These are phyloP conservation scores for Excalfactoria chinensis DNA, from an alignment of 2,113 vertebrate species.

Conservation along the genomic window DNA sequence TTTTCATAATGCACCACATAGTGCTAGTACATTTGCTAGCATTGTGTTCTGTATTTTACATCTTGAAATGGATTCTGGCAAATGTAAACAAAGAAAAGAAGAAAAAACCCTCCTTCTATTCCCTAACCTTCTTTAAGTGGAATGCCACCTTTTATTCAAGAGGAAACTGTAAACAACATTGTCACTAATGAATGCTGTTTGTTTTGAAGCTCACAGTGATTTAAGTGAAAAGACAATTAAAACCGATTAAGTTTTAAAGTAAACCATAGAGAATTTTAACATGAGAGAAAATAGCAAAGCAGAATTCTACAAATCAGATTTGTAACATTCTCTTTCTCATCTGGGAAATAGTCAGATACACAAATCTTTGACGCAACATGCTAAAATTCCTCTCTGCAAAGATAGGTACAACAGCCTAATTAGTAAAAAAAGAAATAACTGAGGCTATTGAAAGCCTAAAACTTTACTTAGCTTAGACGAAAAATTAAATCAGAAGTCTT, in stretches of 20 bases:
- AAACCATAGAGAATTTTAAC: slow-evolving; percentile 21
- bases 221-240: neutral
- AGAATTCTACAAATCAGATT: slow-evolving; percentile 1
- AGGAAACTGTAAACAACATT: slow-evolving; percentile 24
- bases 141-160: slow-evolving; percentile 1
- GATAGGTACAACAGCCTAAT: neutral
- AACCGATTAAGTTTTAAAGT: neutral
- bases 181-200: neutral
- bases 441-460: neutral
- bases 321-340: neutral
- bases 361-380: neutral
- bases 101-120: neutral
- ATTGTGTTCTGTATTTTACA: slow-evolving; percentile 24
- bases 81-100: slow-evolving; percentile 14
- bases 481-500: neutral
- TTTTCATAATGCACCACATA: slow-evolving; percentile 27
- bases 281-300: neutral
- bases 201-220: neutral
- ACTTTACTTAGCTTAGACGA: neutral
- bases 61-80: neutral
- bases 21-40: neutral
- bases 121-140: neutral
- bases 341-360: neutral
- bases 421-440: neutral
- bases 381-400: neutral